These are phyloP conservation scores for Cheilosia pagana DNA, from an alignment of 2,888 invertebrate genomes.

Conservation along the genomic window DNA sequence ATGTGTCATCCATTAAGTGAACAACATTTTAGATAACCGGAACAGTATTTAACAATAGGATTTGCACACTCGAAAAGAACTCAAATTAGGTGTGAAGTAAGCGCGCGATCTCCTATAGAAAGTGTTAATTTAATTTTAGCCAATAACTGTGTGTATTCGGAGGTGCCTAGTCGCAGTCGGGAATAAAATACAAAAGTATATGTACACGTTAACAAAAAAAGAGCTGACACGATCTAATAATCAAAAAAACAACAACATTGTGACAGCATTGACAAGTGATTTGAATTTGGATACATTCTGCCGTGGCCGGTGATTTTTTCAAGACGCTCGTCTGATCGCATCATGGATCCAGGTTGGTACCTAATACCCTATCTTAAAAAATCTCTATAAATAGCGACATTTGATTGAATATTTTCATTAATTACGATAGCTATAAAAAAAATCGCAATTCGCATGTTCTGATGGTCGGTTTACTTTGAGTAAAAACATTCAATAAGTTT, in stretches of 20 bases:
- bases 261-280: conserved; percentile 37
- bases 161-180: background rate
- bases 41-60: conserved; percentile 60
- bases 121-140: conserved; percentile 79
- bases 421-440: conserved; percentile 32
- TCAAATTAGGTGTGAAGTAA: conserved; percentile 81
- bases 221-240: conserved; percentile 22
- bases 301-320: conserved; percentile 5
- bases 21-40: conserved; percentile 37
- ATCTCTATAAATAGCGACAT: conserved; percentile 25
- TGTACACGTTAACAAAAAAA: background rate
- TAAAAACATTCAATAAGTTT: too few species aligned
- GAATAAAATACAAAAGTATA: background rate
- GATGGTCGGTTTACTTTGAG: too few species aligned
- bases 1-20: conserved; percentile 42
- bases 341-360: conserved; percentile 70
- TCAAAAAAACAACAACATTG: conserved; percentile 6
- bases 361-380: background rate
- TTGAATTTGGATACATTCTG: conserved; percentile 49
- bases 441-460: conserved; percentile 7
- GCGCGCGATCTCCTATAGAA: conserved; percentile 79
- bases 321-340: conserved; percentile 2
- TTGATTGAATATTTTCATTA: conserved; percentile 52
- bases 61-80: conserved; percentile 65
- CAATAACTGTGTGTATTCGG: conserved; percentile 57